Evolutionary conservation across 2,113 vertebrate species (phyloP), one percentile per base, ranked within the genome.

Genomic region (Fulica atra): DNA sequence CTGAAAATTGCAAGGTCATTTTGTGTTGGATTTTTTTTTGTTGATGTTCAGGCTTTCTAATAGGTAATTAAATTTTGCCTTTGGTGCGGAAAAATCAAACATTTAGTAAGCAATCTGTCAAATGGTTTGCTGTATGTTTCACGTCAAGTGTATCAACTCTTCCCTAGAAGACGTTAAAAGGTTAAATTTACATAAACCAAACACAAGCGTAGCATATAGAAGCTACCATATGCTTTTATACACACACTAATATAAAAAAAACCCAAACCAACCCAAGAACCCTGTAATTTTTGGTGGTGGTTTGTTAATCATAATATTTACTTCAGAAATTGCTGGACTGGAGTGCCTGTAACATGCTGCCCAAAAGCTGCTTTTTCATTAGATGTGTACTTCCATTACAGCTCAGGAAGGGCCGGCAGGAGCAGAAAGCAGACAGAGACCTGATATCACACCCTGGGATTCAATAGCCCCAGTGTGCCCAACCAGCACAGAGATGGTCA

Each of bases 401-500:
- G 25, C n/a, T 40, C 35, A 68, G n/a, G 54, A 61, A 81, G 48
- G 13, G 9, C 33, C 68, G 25, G 36, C 9, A 64, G 42, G 44
- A 68, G 38, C 11, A 25, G 20, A 9, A 78, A 50, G 17, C 26
- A 42, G 10, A 10, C 10, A 24, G 68, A 68, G 19, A 29, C 13
- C 53, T 23, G 25, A 26, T 74, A 46, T 4, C 16, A 18, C 20
- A 31, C 3, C 26, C 2, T 1, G 11, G 38, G 19, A 26, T 13
- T 48, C 25, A 14, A 31, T 25, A 13, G 11, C 25, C 10, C 11
- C 13, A 1, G 4, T 15, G 29, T 40, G 16, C n/a, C 28, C 38
- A 13, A 9, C 7, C 56, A 33, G 4, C 12, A 16, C 8, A 17
- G n/a, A 3, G n/a, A 7, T 0, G 2, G n/a, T 44, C 28, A 60